Evolutionary conservation across 2,113 vertebrate genomes (phyloP), one percentile per base, ranked within the genome.

Genomic region (Hyaena hyaena): DNA sequence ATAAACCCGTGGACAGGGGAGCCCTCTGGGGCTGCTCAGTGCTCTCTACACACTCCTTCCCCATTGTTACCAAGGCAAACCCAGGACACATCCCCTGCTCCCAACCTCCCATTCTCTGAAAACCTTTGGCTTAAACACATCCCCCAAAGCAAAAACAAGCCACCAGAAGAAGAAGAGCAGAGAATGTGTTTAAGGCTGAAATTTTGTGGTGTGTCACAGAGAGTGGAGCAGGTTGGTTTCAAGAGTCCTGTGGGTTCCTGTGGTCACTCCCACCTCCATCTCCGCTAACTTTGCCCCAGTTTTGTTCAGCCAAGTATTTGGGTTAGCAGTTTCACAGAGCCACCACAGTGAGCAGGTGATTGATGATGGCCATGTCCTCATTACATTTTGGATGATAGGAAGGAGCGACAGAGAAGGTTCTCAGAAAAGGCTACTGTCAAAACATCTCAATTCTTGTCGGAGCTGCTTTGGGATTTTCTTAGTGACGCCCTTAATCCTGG

Each of bases 391-490:
- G 39, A 77, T 76, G 63, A 58, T 61, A 79, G 26, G 35, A 66
- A 45, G 45, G 43, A 14, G 5, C 5, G 1, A 71, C n/a, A 83
- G 84, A 50, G 88, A 92, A 21, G 19, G 5, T 39, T 93, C n/a
- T 14, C 43, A 48, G 61, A 65, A 50, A 80, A 80, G 28, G 28
- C 23, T 71, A 5, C 79, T 50, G 5, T 33, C 26, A 35, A 55
- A 39, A 84, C 50, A 73, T 28, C 35, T 80, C 24, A n/a, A 10
- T 45, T 83, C 48, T 73, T 74, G 15, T 9, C 28, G 55, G 28
- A 48, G 10, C 48, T 82, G 84, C 81, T 69, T 50, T 83, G 16
- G 48, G 24, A 35, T 87, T 83, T 66, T 87, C 95, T 73, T 74
- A 74, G 55, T 10, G 16, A 83, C 55, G 63, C 23, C 7, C 82